Evolutionary conservation across 2,113 vertebrate genomes (phyloP).

Genomic region (Alethe castanea): DNA sequence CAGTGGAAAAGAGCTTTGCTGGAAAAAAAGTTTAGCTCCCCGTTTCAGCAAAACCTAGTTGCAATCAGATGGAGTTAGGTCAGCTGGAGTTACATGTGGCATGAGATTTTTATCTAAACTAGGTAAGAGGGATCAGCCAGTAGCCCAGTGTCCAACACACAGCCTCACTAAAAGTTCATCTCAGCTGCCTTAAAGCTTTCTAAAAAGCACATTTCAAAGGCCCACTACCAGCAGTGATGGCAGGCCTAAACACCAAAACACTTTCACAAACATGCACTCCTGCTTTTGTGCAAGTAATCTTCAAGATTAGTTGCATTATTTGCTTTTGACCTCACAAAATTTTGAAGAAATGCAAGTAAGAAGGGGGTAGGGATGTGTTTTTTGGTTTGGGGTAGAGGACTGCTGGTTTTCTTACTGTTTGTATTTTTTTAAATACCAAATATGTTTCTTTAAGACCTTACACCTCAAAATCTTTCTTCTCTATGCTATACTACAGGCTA

Average conservation of each 20-base stretch:
- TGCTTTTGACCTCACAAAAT: neutral
- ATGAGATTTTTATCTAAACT: neutral
- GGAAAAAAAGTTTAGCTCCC: neutral
- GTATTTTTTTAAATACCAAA: neutral
- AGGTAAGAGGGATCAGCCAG: neutral
- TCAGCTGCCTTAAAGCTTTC: neutral
- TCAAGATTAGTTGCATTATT: neutral
- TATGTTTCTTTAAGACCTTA: neutral
- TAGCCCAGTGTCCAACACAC: neutral
- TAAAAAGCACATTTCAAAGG: neutral
- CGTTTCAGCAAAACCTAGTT: neutral
- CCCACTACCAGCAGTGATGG: neutral
- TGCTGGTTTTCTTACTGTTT: neutral
- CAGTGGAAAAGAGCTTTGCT: neutral
- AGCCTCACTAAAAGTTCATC: neutral
- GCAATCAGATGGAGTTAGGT: neutral
- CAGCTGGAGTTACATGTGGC: neutral
- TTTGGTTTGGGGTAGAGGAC: neutral
- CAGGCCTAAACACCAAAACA: neutral
- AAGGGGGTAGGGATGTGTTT: rapidly evolving
- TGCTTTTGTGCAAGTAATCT: neutral
- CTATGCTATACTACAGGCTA: too few species aligned
- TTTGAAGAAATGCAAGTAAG: neutral
- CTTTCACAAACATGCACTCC: neutral
- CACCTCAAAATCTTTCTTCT: too few species aligned